phyloP scores from a whole-genome alignment of 2,113 vertebrate species.

The Thinocorus orbignyianus region DNA sequence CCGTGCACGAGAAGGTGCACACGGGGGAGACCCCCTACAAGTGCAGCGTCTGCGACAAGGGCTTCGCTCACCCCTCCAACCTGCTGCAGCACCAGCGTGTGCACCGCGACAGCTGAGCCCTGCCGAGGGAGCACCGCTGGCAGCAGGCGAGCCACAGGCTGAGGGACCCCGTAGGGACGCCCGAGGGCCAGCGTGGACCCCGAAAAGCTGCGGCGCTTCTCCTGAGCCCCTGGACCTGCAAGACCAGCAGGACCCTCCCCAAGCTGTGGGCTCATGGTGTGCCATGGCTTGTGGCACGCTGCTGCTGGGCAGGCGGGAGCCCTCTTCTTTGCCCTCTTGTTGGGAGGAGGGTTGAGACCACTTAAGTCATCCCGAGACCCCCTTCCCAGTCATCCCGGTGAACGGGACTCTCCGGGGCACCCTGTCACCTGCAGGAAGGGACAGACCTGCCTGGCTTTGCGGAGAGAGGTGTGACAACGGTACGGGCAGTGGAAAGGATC shows the following conservation, averaged over 20 bases:
- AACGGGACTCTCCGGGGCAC: too few relatives aligned
- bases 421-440: not conserved
- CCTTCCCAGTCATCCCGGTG: not conserved
- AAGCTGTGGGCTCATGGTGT: not conserved
- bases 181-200: fast-evolving
- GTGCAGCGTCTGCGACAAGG: slow-evolving; percentile 25
- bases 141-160: not conserved
- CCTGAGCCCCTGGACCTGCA: not conserved
- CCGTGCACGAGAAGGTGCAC: slow-evolving; percentile 65
- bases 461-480: fast-evolving
- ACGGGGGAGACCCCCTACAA: slow-evolving; percentile 35
- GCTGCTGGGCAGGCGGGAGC: not conserved
- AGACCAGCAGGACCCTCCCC: not conserved
- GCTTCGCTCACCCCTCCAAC: slow-evolving; percentile 57
- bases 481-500: not conserved
- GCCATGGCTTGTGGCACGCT: not conserved
- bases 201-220: not conserved
- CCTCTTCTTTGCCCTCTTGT: not conserved
- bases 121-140: fast-evolving
- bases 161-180: fast-evolving
- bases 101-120: not conserved
- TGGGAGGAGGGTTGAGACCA: not conserved
- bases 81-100: slow-evolving; percentile 50
- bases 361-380: not conserved
- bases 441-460: not conserved